Conservation (phyloP, 2,888 invertebrate species). For the Stictocephala bisonia region DNA sequence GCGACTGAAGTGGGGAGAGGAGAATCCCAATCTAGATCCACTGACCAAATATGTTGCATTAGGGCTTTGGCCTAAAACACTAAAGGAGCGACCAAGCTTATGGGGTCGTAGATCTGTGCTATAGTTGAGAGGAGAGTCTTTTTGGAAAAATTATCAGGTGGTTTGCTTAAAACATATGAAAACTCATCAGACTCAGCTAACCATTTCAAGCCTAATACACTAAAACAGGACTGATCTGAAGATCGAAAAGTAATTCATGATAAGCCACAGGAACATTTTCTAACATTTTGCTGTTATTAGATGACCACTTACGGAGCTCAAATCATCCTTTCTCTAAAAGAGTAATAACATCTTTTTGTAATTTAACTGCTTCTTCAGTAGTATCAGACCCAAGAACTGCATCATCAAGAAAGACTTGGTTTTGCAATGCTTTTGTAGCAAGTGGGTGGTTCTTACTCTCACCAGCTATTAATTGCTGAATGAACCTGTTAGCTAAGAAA, state of each 20-base stretch:
- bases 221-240: too few species aligned
- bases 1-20: too few species aligned
- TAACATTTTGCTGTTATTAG: conserved; percentile 48
- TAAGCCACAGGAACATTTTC: background rate
- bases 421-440: conserved; percentile 46
- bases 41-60: too few species aligned
- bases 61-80: too few species aligned
- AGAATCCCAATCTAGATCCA: too few species aligned
- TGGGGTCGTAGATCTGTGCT: too few species aligned
- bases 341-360: conserved; percentile 51
- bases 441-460: conserved; percentile 50
- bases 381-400: conserved; percentile 50
- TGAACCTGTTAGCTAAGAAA: conserved; percentile 52
- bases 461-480: conserved; percentile 53
- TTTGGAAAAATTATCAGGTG: too few species aligned
- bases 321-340: conserved; percentile 52
- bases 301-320: conserved; percentile 56
- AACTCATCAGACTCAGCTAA: too few species aligned
- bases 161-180: too few species aligned
- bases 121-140: too few species aligned
- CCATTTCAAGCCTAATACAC: too few species aligned
- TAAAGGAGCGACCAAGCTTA: too few species aligned
- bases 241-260: background rate
- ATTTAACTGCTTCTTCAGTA: conserved; percentile 47
- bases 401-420: conserved; percentile 59